Percentiles rank a stretch among this genome's conserved stretches.
Conservation (phyloP, 2,113 vertebrate genomes). For the Petroica traversi region DNA sequence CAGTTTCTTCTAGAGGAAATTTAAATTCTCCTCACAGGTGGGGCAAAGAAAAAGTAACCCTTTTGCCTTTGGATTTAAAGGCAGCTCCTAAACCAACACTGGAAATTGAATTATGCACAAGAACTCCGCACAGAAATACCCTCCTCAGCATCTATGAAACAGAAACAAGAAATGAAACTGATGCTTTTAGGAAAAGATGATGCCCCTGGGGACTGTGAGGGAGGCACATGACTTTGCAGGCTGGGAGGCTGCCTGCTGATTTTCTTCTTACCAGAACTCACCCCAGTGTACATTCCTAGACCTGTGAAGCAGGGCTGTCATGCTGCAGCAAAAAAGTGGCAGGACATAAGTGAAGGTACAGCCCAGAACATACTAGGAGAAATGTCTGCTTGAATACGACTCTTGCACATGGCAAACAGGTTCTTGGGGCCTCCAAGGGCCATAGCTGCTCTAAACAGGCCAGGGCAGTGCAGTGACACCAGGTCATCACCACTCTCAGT, state of each 20-base stretch:
- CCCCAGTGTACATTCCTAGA: background rate
- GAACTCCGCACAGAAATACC: background rate
- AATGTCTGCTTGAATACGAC: background rate
- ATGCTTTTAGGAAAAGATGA: background rate
- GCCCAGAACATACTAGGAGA: accelerated
- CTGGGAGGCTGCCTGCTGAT: background rate
- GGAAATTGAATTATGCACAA: background rate
- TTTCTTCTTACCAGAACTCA: background rate
- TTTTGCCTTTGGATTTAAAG: background rate
- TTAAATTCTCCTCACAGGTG: background rate
- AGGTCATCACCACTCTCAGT: background rate
- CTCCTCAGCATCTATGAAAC: background rate
- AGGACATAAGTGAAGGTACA: background rate
- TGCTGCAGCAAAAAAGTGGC: background rate
- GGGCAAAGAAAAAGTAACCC: background rate
- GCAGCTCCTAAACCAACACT: background rate
- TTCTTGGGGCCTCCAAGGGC: background rate
- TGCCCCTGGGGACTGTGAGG: background rate
- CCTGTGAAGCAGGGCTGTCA: background rate
- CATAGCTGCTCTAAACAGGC: background rate
- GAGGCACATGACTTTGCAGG: background rate
- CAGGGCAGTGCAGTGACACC: background rate
- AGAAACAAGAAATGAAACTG: background rate
- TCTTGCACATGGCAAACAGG: background rate
- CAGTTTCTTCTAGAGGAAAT: background rate